phyloP scores from a whole-genome alignment of 2,113 vertebrate genomes.

The Ploceus nigricollis region DNA sequence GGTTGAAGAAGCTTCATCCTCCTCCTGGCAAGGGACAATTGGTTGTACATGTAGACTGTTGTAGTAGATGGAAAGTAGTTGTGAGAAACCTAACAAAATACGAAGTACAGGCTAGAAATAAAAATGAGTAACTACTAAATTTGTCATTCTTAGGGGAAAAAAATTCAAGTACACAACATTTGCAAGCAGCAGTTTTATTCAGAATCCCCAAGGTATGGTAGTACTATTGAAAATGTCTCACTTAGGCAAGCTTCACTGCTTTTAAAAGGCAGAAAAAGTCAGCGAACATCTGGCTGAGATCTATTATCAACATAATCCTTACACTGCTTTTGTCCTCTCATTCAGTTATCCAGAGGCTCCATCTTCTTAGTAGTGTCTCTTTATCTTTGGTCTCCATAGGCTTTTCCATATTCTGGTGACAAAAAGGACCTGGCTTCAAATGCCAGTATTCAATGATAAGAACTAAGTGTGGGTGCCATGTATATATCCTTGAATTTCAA shows the following conservation, averaged over 20 bases:
- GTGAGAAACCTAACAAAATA: conserved; percentile 9
- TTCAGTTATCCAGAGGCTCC: not conserved
- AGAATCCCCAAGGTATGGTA: conserved; percentile 8
- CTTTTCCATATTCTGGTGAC: not conserved
- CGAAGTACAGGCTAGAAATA: not conserved
- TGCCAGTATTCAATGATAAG: not conserved
- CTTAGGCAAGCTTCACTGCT: conserved; percentile 55
- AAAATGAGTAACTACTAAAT: not conserved
- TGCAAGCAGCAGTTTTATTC: conserved; percentile 34
- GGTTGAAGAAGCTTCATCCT: not conserved
- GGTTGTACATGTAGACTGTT: not conserved
- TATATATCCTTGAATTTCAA: not conserved
- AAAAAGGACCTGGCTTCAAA: not conserved
- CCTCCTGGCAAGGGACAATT: not conserved
- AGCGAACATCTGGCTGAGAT: conserved; percentile 56
- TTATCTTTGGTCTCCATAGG: not conserved
- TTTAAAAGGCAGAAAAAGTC: conserved; percentile 59
- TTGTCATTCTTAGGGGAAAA: not conserved
- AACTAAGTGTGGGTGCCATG: not conserved
- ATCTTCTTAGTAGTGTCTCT: not conserved
- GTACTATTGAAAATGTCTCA: conserved; percentile 54
- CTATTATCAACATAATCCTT: conserved; percentile 57
- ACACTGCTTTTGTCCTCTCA: not conserved
- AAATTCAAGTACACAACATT: not conserved
- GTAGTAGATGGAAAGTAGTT: not conserved